Conservation (phyloP, 1,140 invertebrate genomes). For the Platyscapa corneri region DNA sequence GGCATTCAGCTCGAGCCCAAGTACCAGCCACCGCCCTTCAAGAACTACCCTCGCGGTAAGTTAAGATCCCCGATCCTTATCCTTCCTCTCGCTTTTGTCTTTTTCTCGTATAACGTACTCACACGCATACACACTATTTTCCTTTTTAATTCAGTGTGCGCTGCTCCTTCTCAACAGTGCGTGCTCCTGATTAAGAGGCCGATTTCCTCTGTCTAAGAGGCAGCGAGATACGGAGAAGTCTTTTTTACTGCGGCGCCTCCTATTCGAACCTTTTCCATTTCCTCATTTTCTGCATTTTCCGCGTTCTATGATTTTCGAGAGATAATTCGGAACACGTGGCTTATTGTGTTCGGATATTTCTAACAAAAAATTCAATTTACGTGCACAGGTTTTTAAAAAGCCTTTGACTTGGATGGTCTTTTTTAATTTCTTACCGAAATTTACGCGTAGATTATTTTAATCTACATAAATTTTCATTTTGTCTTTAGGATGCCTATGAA, state of each 20-base stretch:
- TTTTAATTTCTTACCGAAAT: not conserved
- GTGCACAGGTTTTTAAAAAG: not conserved
- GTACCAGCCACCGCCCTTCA: constrained; percentile 80
- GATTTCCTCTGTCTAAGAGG: not conserved
- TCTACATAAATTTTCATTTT: not conserved
- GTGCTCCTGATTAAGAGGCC: not conserved
- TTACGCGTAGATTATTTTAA: not conserved
- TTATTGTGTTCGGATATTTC: not conserved
- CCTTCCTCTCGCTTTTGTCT: not conserved
- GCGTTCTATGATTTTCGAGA: not conserved
- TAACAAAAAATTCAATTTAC: not conserved
- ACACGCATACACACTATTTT: not conserved
- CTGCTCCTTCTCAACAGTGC: not conserved
- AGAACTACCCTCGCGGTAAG: constrained; percentile 80
- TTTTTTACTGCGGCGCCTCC: not conserved
- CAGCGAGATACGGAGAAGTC: not conserved
- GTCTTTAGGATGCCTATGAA: not conserved
- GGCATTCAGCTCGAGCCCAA: constrained; percentile 80
- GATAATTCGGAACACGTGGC: not conserved
- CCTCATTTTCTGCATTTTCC: not conserved
- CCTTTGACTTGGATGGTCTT: not conserved
- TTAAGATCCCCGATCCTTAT: not conserved
- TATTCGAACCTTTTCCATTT: not conserved
- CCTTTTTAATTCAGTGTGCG: too few species aligned
- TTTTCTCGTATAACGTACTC: too few species aligned